phyloP scores from a whole-genome alignment of 1,140 invertebrate genomes.

The Antheraea mylitta region DNA sequence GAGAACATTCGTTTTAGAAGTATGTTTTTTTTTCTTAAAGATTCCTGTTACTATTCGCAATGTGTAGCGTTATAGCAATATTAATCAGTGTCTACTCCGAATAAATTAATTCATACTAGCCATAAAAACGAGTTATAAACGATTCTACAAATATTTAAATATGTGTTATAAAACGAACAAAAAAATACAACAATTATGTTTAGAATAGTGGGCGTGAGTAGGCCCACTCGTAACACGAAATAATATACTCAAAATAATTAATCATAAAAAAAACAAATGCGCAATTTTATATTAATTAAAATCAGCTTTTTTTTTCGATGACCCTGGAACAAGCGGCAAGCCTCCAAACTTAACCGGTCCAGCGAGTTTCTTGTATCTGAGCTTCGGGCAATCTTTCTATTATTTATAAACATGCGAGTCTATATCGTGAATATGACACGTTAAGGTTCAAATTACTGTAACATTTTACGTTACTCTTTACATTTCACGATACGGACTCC shows the following conservation, averaged over 20 bases:
- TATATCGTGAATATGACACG: neutral
- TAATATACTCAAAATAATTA: neutral
- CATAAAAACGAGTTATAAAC: neutral
- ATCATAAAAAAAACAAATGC: constrained; percentile 14
- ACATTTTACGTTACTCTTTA: neutral
- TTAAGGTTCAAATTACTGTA: neutral
- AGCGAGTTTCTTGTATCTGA: constrained; percentile 31
- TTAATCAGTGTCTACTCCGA: neutral
- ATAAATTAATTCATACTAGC: neutral
- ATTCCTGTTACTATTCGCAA: no score
- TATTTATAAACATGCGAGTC: neutral
- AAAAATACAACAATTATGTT: neutral
- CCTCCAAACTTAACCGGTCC: constrained; percentile 48
- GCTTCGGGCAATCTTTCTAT: neutral
- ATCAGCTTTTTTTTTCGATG: constrained; percentile 21
- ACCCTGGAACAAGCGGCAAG: constrained; percentile 38
- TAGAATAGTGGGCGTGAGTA: neutral
- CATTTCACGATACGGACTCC: neutral
- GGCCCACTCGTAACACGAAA: neutral
- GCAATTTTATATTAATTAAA: constrained; percentile 12
- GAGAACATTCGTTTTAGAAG: no score
- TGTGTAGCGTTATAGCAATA: neutral
- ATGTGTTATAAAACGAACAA: neutral
- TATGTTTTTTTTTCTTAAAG: no score
- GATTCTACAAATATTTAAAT: neutral